Conservation (phyloP, 2,113 vertebrate species). For the Casuarius casuarius region DNA sequence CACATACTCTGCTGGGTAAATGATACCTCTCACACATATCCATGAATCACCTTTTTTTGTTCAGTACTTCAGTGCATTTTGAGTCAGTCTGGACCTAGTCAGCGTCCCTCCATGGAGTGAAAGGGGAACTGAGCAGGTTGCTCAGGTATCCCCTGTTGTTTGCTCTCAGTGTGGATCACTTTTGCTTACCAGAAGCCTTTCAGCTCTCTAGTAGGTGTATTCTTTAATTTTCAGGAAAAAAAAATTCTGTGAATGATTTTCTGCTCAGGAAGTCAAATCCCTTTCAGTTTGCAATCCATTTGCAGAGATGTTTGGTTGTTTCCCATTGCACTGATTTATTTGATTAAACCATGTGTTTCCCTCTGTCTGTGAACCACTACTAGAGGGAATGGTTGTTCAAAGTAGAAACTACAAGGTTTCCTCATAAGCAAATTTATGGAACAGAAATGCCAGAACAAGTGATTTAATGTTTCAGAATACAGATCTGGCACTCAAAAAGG, state of each 20-base stretch:
- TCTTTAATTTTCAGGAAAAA: not conserved
- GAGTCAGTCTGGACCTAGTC: not conserved
- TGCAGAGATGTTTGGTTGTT: conserved; percentile 2
- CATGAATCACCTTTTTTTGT: not conserved
- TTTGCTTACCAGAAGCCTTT: not conserved
- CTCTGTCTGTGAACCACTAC: not conserved
- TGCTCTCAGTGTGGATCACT: not conserved
- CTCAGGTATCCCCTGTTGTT: not conserved
- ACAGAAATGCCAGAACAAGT: not conserved
- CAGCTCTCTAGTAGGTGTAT: not conserved
- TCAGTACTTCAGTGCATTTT: not conserved
- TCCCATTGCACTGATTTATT: not conserved
- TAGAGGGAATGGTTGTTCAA: not conserved
- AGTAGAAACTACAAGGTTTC: not conserved
- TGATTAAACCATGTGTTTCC: not conserved
- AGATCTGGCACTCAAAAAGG: not conserved
- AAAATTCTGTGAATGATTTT: not conserved
- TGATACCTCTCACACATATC: not conserved
- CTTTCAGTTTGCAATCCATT: not conserved
- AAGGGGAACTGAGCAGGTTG: not conserved
- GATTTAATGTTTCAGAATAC: conserved; percentile 1
- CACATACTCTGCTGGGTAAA: not conserved
- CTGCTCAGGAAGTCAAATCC: not conserved
- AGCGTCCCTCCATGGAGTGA: not conserved
- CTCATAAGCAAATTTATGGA: conserved; percentile 12